These are phyloP conservation scores for Aradophagus sp. DNA, from an alignment of 1,140 invertebrate species.

Conservation along the genomic window DNA sequence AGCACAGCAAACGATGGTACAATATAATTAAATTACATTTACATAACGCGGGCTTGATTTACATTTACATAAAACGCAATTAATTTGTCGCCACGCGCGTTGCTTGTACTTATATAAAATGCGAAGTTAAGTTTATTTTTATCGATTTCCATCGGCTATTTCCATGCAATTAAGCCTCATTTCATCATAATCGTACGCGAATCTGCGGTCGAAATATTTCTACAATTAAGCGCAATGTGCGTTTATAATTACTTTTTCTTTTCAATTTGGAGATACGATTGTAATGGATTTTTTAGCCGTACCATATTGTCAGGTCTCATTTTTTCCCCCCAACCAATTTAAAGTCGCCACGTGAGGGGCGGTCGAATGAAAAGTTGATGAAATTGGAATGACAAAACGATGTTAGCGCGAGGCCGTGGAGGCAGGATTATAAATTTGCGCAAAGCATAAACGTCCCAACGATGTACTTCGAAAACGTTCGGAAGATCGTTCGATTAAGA, in stretches of 20 bases:
- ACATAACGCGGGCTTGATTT: slow-evolving; percentile 34
- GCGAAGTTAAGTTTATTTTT: slow-evolving; percentile 1
- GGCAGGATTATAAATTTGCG: slow-evolving; percentile 35
- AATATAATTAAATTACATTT: slow-evolving; percentile 50
- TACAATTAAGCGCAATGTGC: no score
- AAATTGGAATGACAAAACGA: slow-evolving; percentile 33
- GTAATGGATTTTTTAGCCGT: no score
- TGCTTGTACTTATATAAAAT: slow-evolving; percentile 17
- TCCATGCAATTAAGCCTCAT: no score
- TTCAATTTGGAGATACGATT: no score
- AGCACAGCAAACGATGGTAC: slow-evolving; percentile 32
- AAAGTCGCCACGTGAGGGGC: no score
- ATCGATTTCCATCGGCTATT: no score
- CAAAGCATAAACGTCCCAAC: slow-evolving; percentile 36
- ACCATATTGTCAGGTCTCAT: no score
- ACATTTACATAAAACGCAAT: slow-evolving; percentile 41
- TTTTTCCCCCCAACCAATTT: no score
- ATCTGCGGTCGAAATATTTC: no score
- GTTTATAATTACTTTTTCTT: no score
- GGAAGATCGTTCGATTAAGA: slow-evolving; percentile 41
- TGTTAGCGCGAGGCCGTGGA: slow-evolving; percentile 10
- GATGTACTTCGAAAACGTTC: slow-evolving; percentile 37
- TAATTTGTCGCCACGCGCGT: slow-evolving; percentile 15
- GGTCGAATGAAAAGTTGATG: slow-evolving; percentile 18
- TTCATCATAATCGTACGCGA: no score